Conservation (phyloP, 2,888 invertebrate species). For the Incurvaria masculella region DNA sequence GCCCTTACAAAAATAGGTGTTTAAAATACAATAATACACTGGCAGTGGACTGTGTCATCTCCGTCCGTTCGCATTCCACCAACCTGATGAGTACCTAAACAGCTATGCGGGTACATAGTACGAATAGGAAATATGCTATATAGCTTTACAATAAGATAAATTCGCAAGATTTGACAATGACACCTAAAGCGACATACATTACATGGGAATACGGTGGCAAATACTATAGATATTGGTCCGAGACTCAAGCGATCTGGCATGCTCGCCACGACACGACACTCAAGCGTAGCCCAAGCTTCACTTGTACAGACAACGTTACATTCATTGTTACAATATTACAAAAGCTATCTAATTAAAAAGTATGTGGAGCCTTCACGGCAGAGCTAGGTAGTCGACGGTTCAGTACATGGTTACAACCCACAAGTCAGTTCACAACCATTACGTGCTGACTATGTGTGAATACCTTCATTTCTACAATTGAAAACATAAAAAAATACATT, state of each 20-base stretch:
- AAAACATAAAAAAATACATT: no score
- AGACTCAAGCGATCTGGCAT: slow-evolving; percentile 48
- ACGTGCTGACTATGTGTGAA: no score
- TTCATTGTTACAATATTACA: slow-evolving; percentile 22
- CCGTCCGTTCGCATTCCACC: background rate
- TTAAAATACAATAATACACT: slow-evolving; percentile 49
- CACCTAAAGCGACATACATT: slow-evolving; percentile 54
- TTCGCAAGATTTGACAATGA: slow-evolving; percentile 49
- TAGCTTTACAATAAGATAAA: slow-evolving; percentile 48
- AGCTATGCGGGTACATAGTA: slow-evolving; percentile 55
- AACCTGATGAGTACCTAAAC: slow-evolving; percentile 32
- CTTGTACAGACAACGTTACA: slow-evolving; percentile 8
- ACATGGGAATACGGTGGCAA: slow-evolving; percentile 39
- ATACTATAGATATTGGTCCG: slow-evolving; percentile 52
- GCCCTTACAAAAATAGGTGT: slow-evolving; percentile 58
- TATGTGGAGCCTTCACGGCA: background rate
- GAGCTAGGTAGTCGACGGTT: background rate
- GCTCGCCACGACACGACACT: background rate
- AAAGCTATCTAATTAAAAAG: slow-evolving; percentile 30
- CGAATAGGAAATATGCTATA: slow-evolving; percentile 31
- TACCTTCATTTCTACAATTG: no score
- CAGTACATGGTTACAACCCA: background rate
- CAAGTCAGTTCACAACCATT: no score
- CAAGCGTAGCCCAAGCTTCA: background rate
- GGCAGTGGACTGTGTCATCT: slow-evolving; percentile 20